Evolutionary conservation across 2,888 invertebrate species (phyloP).

Genomic region (Lumbricus terrestris): DNA sequence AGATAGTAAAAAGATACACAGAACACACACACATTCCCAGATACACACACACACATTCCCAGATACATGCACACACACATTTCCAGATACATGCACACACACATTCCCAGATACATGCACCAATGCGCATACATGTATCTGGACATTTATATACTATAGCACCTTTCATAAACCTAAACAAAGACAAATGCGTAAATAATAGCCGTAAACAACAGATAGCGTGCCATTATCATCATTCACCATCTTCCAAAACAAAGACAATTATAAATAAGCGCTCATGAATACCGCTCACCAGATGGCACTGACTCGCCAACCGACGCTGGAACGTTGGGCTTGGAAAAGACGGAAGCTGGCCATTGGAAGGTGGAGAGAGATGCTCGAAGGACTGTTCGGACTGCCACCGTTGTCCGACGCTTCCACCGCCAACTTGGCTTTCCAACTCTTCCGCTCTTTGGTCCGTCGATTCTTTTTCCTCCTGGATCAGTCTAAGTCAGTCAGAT

Average conservation of each 20-base stretch:
- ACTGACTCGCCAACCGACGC: conserved; percentile 23
- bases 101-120: neutral
- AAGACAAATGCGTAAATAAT: neutral
- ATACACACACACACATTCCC: no score
- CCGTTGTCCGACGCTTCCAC: conserved; percentile 75
- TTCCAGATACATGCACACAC: neutral
- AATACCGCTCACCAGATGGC: conserved; percentile 23
- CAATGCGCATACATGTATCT: neutral
- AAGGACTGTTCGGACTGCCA: conserved; percentile 72
- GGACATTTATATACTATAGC: neutral
- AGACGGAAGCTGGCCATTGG: conserved; percentile 86
- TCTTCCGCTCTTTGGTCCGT: conserved; percentile 95
- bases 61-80: no score
- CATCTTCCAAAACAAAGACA: no score
- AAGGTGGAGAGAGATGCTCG: conserved; percentile 67
- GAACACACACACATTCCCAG: neutral
- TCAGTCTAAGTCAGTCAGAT: conserved; percentile 59
- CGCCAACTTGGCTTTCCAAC: conserved; percentile 81
- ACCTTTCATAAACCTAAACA: neutral
- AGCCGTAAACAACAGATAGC: neutral
- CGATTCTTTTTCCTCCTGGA: conserved; percentile 82
- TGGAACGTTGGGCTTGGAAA: conserved; percentile 36
- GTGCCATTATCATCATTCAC: neutral
- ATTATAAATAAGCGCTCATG: no score
- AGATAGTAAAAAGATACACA: no score